Evolutionary conservation across 2,113 vertebrate genomes (phyloP).

Genomic region (Equus przewalskii): DNA sequence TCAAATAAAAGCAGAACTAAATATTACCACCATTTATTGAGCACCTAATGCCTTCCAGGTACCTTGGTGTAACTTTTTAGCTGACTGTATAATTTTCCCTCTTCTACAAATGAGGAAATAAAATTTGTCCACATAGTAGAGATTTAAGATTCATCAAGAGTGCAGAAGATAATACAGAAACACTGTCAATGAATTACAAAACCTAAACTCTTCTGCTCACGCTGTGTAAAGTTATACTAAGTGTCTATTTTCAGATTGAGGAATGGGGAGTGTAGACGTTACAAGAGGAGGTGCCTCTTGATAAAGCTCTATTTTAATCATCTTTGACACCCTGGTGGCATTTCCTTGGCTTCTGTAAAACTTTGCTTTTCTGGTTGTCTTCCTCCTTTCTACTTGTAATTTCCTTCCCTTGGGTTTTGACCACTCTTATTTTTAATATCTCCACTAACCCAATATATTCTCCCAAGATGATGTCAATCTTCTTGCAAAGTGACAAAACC

Average conservation of each 20-base stretch:
- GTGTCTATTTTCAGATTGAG: not conserved
- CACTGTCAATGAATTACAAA: not conserved
- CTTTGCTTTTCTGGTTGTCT: not conserved
- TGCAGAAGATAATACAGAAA: not conserved
- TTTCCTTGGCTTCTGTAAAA: conserved; percentile 25
- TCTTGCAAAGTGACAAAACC: not conserved
- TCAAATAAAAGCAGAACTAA: conserved; percentile 11
- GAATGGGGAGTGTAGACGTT: not conserved
- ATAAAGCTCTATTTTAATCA: not conserved
- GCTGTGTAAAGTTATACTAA: not conserved
- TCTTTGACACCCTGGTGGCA: not conserved
- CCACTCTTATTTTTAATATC: not conserved
- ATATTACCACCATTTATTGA: not conserved
- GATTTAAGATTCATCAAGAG: not conserved
- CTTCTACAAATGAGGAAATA: not conserved
- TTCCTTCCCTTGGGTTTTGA: conserved; percentile 14
- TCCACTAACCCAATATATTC: not conserved
- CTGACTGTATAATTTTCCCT: not conserved
- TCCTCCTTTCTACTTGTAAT: not conserved
- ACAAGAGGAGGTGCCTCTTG: not conserved
- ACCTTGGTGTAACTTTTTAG: not conserved
- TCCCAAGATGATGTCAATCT: not conserved
- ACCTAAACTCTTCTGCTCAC: not conserved
- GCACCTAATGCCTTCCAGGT: not conserved
- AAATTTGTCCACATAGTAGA: not conserved